Evolutionary conservation across 2,888 invertebrate genomes (phyloP), one percentile per base, ranked within the genome.

Genomic region (Chrysolina oricalcia): DNA sequence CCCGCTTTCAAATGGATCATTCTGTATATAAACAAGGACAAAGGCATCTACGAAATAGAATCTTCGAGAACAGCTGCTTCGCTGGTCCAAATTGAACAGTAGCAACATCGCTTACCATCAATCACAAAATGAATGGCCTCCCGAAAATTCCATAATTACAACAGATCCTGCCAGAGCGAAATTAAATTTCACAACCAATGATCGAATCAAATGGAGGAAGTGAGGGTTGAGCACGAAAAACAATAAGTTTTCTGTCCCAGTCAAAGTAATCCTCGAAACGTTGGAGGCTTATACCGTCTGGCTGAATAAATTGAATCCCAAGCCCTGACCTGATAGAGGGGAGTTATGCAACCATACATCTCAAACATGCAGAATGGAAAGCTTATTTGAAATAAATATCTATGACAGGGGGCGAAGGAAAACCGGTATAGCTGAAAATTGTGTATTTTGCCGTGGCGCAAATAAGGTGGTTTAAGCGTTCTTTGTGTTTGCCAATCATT

Each of bases 291-390:
- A 81, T 67, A 59, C 70, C 67, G 75, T 70, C 80, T 74, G 70
- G 72, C 76, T 77, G 83, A 83, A 85, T 85, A 85, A 85, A 85
- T 85, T 85, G 85, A 85, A 85, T 83, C 83, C 82, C 83, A 84
- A 85, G 83, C 84, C 80, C 65, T 75, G 78, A 75, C 77, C 80
- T 81, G 85, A 85, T 85, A 85, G 84, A 83, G 74, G 78, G 78
- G 78, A 83, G 82, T 83, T 82, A 83, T 82, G 81, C 78, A 79
- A 73, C 78, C 48, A 48, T 66, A 66, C 43, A 48, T 66, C 41
- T 48, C 48, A 23, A 66, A 13, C 48, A 48, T 46, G 48, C 66
- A 46, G 23, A 66, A 66, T 46, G 41, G 48, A 46, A 27, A 48
- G 43, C 46, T 19, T n/a, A 46, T 66, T 48, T 48, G 17, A 43